These are phyloP conservation scores for Hirundichthys speculiger DNA, from an alignment of 2,113 vertebrate genomes.

Conservation along the genomic window DNA sequence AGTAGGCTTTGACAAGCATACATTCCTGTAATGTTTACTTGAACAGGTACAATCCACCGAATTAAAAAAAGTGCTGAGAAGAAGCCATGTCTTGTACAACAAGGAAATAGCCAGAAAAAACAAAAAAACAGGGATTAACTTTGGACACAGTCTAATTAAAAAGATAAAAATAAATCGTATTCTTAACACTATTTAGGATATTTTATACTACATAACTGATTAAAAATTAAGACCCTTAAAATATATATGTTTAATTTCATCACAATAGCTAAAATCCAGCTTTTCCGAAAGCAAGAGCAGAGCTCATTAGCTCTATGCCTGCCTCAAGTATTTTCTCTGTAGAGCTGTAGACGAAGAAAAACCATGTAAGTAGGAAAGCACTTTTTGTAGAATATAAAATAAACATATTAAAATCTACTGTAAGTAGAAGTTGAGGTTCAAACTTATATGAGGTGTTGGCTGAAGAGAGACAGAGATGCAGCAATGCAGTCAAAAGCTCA, in stretches of 20 bases:
- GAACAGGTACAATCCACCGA: not conserved
- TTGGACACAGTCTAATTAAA: not conserved
- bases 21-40: conserved; percentile 12
- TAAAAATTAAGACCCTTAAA: no score
- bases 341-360: not conserved
- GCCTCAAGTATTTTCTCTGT: no score
- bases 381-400: conserved; percentile 38
- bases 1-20: conserved; percentile 17
- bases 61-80: not conserved
- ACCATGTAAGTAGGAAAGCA: conserved; percentile 4
- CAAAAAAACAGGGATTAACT: not conserved
- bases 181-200: not conserved
- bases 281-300: no score
- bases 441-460: conserved; percentile 66
- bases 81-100: not conserved
- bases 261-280: no score
- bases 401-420: conserved; percentile 48
- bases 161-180: not conserved
- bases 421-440: conserved; percentile 45
- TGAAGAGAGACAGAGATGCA: conserved; percentile 53
- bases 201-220: no score
- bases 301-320: no score
- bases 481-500: conserved; percentile 45
- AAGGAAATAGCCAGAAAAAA: not conserved
- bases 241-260: no score